These are phyloP conservation scores for Theristicus caerulescens DNA, from an alignment of 2,113 vertebrate species.

Conservation along the genomic window DNA sequence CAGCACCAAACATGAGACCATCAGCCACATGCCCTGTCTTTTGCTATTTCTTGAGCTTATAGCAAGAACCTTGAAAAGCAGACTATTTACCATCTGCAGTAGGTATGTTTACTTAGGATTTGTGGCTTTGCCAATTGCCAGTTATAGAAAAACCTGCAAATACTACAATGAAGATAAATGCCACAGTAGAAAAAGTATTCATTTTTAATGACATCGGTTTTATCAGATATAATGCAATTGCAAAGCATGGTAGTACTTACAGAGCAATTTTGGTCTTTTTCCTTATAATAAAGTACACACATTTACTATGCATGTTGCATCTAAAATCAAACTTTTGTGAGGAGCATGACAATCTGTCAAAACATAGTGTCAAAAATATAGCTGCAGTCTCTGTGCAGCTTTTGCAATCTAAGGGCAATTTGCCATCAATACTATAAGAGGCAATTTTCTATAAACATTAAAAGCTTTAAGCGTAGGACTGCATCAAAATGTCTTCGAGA, in stretches of 20 bases:
- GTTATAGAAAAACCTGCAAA: neutral
- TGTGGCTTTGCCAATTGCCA: conserved; percentile 1
- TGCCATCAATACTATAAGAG: neutral
- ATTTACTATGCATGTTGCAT: conserved; percentile 32
- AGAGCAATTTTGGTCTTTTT: conserved; percentile 12
- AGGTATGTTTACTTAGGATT: neutral
- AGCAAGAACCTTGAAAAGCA: conserved; percentile 9
- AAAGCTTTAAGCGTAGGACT: conserved; percentile 14
- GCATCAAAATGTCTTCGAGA: neutral
- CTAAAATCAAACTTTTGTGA: conserved; percentile 38
- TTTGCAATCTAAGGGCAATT: conserved; percentile 33
- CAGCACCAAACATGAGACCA: neutral
- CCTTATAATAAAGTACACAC: neutral
- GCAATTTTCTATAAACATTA: conserved; percentile 53
- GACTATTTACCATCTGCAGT: neutral
- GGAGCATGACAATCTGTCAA: conserved; percentile 17
- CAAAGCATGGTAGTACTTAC: neutral
- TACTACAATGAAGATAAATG: conserved; percentile 8
- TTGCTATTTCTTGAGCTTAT: neutral
- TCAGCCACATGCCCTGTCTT: neutral
- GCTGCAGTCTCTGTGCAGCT: neutral
- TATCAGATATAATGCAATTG: neutral
- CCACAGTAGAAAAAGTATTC: neutral
- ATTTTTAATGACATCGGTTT: neutral
- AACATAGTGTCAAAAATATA: conserved; percentile 10